Percentiles rank a stretch among this genome's conserved stretches.
phyloP scores from a whole-genome alignment of 2,888 invertebrate genomes.

The Torymus auratus region DNA sequence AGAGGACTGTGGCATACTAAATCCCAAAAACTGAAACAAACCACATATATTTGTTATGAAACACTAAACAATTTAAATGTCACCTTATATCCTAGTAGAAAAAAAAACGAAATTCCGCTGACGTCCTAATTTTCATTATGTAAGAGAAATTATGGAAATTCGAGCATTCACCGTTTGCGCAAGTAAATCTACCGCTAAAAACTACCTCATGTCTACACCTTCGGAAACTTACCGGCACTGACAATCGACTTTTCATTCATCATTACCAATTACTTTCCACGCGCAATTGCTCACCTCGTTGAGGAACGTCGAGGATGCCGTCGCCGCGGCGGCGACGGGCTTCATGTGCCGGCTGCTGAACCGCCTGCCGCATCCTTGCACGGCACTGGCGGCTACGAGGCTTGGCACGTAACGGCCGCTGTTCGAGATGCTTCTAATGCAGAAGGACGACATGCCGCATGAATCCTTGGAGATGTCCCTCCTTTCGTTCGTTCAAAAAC shows the following conservation, averaged over 20 bases:
- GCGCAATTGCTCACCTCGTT: slow-evolving; percentile 77
- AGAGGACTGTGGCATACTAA: not conserved
- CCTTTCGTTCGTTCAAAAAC: too few species aligned
- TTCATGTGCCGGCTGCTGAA: slow-evolving; percentile 70
- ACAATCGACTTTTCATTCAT: too few species aligned
- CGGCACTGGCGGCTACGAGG: slow-evolving; percentile 22
- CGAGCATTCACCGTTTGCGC: not conserved
- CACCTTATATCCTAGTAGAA: not conserved
- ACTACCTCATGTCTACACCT: not conserved
- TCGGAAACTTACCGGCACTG: too few species aligned
- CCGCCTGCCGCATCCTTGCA: slow-evolving; percentile 32
- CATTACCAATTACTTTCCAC: too few species aligned
- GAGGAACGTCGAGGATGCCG: slow-evolving; percentile 76
- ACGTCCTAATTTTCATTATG: slow-evolving; percentile 39
- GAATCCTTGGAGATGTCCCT: not conserved
- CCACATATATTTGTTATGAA: not conserved
- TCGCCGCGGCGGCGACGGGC: slow-evolving; percentile 64
- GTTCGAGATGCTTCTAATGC: slow-evolving; percentile 78
- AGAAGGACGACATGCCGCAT: slow-evolving; percentile 78
- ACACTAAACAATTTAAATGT: not conserved
- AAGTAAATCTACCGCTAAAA: not conserved
- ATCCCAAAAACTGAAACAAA: slow-evolving; percentile 47
- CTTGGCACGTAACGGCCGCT: slow-evolving; percentile 42
- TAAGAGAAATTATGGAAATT: slow-evolving; percentile 39
- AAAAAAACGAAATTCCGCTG: not conserved